phyloP scores from a whole-genome alignment of 2,888 invertebrate genomes.

The Drosophila paranaensis region DNA sequence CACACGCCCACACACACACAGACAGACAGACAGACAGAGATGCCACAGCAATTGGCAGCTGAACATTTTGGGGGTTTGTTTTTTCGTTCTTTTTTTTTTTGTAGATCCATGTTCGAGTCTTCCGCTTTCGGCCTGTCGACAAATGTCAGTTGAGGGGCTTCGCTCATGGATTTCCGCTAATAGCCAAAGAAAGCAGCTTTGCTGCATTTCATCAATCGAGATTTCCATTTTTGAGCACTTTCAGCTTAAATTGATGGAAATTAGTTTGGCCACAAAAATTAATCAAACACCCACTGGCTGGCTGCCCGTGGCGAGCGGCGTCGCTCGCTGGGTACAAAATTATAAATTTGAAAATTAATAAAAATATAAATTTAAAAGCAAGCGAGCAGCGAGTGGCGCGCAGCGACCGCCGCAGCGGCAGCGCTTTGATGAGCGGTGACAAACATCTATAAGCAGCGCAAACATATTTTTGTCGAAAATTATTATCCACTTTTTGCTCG shows the following conservation, averaged over 20 bases:
- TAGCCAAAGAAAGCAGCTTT: slow-evolving; percentile 15
- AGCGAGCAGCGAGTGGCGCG: slow-evolving; percentile 10
- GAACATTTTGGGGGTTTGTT: slow-evolving; percentile 27
- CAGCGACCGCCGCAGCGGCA: slow-evolving; percentile 39
- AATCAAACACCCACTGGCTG: slow-evolving; percentile 67
- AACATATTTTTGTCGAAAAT: slow-evolving; percentile 46
- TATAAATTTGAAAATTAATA: slow-evolving; percentile 69
- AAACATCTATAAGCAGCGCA: slow-evolving; percentile 51
- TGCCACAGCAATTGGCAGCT: slow-evolving; percentile 53
- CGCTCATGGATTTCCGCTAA: slow-evolving; percentile 43
- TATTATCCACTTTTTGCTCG: slow-evolving; percentile 38
- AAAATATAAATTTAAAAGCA: slow-evolving; percentile 30
- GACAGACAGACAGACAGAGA: slow-evolving; percentile 17
- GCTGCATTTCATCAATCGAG: slow-evolving; percentile 24
- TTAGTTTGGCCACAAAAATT: slow-evolving; percentile 76
- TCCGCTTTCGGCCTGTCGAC: slow-evolving; percentile 61
- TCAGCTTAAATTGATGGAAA: slow-evolving; percentile 60
- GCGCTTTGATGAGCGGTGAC: slow-evolving; percentile 62
- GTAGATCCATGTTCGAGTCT: slow-evolving; percentile 49
- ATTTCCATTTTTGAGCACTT: slow-evolving; percentile 1
- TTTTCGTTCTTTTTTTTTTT: background rate
- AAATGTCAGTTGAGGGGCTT: slow-evolving; percentile 56
- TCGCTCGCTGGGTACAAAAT: slow-evolving; percentile 47
- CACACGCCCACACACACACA: background rate
- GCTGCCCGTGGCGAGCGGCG: slow-evolving; percentile 18